Percentiles rank a stretch among this genome's conserved stretches.
phyloP scores from a whole-genome alignment of 2,113 vertebrate genomes.

The Platichthys stellatus region DNA sequence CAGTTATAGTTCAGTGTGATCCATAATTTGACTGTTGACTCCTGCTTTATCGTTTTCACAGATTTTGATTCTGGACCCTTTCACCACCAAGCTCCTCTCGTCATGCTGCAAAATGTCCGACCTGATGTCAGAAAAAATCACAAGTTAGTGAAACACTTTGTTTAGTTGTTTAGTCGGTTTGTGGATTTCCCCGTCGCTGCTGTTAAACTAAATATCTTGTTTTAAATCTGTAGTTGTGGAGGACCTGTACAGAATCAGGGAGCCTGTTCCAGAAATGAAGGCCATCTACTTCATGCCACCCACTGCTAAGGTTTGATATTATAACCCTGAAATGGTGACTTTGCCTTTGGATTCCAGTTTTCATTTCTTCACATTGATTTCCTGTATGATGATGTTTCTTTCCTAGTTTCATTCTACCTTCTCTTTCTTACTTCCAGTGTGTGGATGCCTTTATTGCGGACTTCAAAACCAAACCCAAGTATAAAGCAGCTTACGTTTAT shows the following conservation, averaged over 20 bases:
- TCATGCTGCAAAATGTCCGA: conserved; percentile 97
- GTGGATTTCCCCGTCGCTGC: not conserved
- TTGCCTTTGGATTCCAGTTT: conserved; percentile 6
- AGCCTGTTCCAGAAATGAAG: conserved; percentile 94
- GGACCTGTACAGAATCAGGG: conserved; percentile 90
- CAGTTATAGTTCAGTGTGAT: not conserved
- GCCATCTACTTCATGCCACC: conserved; percentile 97
- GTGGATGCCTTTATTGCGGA: conserved; percentile 91
- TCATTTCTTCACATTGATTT: not conserved
- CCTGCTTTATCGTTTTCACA: conserved; percentile 59
- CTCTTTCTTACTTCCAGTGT: conserved; percentile 78
- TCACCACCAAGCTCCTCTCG: conserved; percentile 93
- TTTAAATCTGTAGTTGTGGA: conserved; percentile 88
- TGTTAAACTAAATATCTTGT: conserved; percentile 35
- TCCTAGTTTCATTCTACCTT: no score
- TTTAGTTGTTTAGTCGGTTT: not conserved
- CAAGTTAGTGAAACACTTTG: conserved; percentile 68
- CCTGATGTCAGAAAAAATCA: conserved; percentile 90
- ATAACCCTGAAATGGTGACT: not conserved
- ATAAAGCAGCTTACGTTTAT: conserved; percentile 95
- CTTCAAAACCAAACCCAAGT: conserved; percentile 90
- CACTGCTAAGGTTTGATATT: conserved; percentile 84
- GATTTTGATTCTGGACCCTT: conserved; percentile 94
- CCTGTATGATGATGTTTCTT: not conserved
- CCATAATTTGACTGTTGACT: no score